Percentiles rank a stretch among this genome's conserved stretches.
Conservation (phyloP, 2,113 vertebrate species). For the Tympanuchus pallidicinctus region DNA sequence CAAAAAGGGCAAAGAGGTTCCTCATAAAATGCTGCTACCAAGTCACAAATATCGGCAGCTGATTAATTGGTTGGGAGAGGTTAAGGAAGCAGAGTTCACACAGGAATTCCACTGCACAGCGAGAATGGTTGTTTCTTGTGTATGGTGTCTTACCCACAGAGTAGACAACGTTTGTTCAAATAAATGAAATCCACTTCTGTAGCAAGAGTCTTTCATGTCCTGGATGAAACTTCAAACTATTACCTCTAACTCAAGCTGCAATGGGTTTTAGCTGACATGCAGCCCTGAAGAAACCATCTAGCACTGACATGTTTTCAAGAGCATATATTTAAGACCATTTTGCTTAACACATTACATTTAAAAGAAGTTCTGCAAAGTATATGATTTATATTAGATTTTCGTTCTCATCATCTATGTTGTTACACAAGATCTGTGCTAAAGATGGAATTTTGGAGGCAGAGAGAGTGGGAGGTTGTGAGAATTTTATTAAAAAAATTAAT, state of each 20-base stretch:
- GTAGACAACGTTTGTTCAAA: fast-evolving
- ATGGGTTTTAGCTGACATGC: background rate
- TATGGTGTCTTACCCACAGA: background rate
- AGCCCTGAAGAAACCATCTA: background rate
- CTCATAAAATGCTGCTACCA: background rate
- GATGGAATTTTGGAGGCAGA: conserved; percentile 70
- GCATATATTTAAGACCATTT: background rate
- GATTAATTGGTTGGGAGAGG: conserved; percentile 43
- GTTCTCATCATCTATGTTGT: conserved; percentile 46
- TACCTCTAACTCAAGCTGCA: background rate
- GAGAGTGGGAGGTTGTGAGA: conserved; percentile 59
- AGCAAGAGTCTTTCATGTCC: background rate
- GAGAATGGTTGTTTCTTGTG: background rate
- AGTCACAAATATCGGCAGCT: background rate
- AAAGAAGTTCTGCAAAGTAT: background rate
- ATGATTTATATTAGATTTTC: conserved; percentile 7
- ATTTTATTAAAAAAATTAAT: conserved; percentile 38
- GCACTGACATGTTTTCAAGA: background rate
- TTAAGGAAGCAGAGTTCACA: background rate
- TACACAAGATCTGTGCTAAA: conserved; percentile 44
- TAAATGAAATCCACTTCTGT: background rate
- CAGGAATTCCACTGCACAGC: background rate
- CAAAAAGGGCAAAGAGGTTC: conserved; percentile 23
- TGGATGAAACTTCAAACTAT: background rate
- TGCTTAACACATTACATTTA: background rate